phyloP scores from a whole-genome alignment of 2,888 invertebrate genomes.

The Bhutanitis thaidina region DNA sequence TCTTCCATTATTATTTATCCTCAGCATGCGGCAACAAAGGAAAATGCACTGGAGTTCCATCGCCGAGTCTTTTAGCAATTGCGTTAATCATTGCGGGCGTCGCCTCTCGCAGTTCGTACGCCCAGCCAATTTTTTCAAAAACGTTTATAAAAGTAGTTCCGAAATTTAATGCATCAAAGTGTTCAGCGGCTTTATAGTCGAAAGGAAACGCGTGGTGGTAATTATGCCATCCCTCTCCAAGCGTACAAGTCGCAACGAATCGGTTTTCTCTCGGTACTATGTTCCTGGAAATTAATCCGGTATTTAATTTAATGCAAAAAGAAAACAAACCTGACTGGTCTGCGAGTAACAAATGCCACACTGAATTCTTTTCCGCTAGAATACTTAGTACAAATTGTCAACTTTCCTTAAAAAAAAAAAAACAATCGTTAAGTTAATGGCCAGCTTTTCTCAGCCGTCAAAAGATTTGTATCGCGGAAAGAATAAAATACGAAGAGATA shows the following conservation, averaged over 20 bases:
- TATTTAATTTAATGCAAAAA: background rate
- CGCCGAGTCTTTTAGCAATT: slow-evolving; percentile 62
- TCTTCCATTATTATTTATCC: no score
- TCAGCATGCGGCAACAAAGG: slow-evolving; percentile 27
- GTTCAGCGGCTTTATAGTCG: slow-evolving; percentile 81
- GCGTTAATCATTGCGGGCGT: slow-evolving; percentile 66
- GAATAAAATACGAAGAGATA: no score
- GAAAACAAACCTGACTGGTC: no score
- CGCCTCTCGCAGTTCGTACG: slow-evolving; percentile 62
- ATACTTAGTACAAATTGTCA: no score
- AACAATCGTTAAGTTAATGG: no score
- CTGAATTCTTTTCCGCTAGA: no score
- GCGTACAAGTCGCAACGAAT: slow-evolving; percentile 80
- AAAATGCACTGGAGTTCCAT: slow-evolving; percentile 62
- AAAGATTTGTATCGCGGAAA: no score
- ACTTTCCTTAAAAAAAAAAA: no score
- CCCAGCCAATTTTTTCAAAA: slow-evolving; percentile 66
- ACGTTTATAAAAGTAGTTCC: slow-evolving; percentile 55
- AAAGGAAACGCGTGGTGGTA: slow-evolving; percentile 89
- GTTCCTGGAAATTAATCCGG: slow-evolving; percentile 53
- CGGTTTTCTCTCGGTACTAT: slow-evolving; percentile 82
- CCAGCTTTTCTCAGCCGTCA: no score
- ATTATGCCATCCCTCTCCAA: slow-evolving; percentile 88
- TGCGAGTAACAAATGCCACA: no score
- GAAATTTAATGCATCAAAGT: slow-evolving; percentile 68